Conservation (phyloP, 2,113 vertebrate species). For the Donacobius atricapilla region DNA sequence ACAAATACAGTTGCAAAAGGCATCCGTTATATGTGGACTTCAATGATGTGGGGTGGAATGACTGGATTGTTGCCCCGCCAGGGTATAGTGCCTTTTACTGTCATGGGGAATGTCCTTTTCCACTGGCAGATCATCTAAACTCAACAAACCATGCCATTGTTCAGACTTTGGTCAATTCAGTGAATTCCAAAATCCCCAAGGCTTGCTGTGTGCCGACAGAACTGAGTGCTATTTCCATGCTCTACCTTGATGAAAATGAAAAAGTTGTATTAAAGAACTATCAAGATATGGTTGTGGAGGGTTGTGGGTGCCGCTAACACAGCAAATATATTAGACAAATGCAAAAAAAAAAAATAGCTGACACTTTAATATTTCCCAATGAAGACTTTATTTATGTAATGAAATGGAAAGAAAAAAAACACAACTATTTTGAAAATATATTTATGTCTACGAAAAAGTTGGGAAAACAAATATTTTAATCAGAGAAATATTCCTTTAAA, state of each 20-base stretch:
- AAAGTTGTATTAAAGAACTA: slow-evolving; percentile 99
- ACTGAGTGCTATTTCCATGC: slow-evolving; percentile 96
- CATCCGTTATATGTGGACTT: slow-evolving; percentile 97
- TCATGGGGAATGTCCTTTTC: slow-evolving; percentile 97
- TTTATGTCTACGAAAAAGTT: slow-evolving; percentile 96
- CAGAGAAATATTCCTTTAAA: slow-evolving; percentile 97
- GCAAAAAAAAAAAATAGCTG: slow-evolving; percentile 67
- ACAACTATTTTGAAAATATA: slow-evolving; percentile 98
- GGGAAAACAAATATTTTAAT: slow-evolving; percentile 99
- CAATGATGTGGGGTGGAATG: slow-evolving; percentile 98
- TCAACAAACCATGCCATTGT: slow-evolving; percentile 99
- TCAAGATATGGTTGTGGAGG: slow-evolving; percentile 99
- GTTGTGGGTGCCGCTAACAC: slow-evolving; percentile 93
- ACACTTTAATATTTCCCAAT: slow-evolving; percentile 95
- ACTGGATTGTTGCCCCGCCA: slow-evolving; percentile 98
- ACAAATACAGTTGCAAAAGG: slow-evolving; percentile 92
- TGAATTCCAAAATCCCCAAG: slow-evolving; percentile 97
- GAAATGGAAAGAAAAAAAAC: slow-evolving; percentile 83
- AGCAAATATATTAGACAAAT: slow-evolving; percentile 70
- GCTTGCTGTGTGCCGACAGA: slow-evolving; percentile 98
- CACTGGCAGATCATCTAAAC: slow-evolving; percentile 95
- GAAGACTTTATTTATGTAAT: slow-evolving; percentile 99
- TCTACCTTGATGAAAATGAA: slow-evolving; percentile 97
- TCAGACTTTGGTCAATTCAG: slow-evolving; percentile 98
- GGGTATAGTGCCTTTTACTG: slow-evolving; percentile 98